Percentiles rank a stretch among this genome's conserved stretches.
Evolutionary conservation across 2,797 vertebrate genomes (phyloP).

Genomic region (Natrix natrix): DNA sequence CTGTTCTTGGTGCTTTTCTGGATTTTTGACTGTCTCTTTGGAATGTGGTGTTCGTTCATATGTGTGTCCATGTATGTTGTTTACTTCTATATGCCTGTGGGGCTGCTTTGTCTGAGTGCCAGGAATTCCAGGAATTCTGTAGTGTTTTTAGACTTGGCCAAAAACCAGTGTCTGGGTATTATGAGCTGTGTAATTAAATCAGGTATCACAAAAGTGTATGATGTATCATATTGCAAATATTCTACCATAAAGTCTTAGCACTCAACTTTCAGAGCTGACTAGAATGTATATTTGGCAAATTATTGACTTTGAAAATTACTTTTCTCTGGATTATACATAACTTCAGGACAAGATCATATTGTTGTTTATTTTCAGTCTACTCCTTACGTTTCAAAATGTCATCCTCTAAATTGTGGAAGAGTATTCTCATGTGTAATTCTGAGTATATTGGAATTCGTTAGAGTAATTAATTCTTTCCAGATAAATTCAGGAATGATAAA

Average conservation of each 20-base stretch:
- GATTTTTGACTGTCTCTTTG: not conserved
- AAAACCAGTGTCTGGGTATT: not conserved
- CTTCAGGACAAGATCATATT: not conserved
- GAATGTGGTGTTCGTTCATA: not conserved
- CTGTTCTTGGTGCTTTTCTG: not conserved
- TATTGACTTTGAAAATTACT: conserved; percentile 1
- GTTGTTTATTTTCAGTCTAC: not conserved
- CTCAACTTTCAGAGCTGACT: not conserved
- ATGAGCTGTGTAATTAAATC: not conserved
- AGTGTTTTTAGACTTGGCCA: not conserved
- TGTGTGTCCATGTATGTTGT: not conserved
- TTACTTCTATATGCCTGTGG: not conserved
- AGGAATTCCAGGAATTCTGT: not conserved
- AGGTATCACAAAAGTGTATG: not conserved
- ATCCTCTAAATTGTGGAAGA: not conserved
- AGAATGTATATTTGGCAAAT: not conserved
- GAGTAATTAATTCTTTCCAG: not conserved
- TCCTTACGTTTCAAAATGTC: not conserved
- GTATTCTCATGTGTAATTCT: not conserved
- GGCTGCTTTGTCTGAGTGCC: not conserved
- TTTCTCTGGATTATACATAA: not conserved
- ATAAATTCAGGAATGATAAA: not conserved
- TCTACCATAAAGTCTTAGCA: not conserved
- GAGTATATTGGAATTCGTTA: not conserved
- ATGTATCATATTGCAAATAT: not conserved